These are phyloP conservation scores for Drosophila prolongata DNA, from an alignment of 2,888 invertebrate genomes.

Conservation along the genomic window DNA sequence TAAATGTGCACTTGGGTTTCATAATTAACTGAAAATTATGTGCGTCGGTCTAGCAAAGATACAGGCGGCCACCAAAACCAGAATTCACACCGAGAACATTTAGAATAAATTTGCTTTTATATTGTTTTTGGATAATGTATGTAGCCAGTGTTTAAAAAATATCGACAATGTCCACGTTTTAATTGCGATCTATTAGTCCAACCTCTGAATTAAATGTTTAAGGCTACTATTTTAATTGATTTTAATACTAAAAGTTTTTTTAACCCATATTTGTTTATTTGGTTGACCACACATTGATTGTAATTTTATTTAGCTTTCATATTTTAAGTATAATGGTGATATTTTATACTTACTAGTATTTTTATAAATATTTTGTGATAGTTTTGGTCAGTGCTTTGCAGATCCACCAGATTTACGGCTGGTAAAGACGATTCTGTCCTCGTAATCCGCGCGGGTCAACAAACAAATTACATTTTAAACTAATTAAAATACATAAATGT, in stretches of 20 bases:
- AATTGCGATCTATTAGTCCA: no score
- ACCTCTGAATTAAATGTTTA: no score
- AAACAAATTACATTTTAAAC: constrained; percentile 51
- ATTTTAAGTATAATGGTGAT: no score
- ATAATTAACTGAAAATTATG: constrained; percentile 57
- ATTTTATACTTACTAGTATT: no score
- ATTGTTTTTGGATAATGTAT: no score
- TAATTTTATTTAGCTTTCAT: no score
- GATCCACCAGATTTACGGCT: background rate
- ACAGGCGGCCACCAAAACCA: background rate
- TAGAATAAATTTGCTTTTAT: background rate
- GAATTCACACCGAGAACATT: background rate
- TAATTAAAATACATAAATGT: constrained; percentile 70
- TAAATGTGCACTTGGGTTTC: constrained; percentile 56
- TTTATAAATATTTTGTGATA: background rate
- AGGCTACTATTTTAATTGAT: no score
- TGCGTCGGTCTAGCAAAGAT: constrained; percentile 17
- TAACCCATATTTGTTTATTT: no score
- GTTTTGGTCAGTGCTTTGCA: background rate
- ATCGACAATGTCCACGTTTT: no score
- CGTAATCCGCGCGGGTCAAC: constrained; percentile 34
- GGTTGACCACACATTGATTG: no score
- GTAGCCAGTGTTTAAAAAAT: no score
- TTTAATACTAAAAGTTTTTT: background rate
- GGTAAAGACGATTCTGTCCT: constrained; percentile 26